These are phyloP conservation scores for Hedya salicella DNA, from an alignment of 2,888 invertebrate species.

Conservation along the genomic window DNA sequence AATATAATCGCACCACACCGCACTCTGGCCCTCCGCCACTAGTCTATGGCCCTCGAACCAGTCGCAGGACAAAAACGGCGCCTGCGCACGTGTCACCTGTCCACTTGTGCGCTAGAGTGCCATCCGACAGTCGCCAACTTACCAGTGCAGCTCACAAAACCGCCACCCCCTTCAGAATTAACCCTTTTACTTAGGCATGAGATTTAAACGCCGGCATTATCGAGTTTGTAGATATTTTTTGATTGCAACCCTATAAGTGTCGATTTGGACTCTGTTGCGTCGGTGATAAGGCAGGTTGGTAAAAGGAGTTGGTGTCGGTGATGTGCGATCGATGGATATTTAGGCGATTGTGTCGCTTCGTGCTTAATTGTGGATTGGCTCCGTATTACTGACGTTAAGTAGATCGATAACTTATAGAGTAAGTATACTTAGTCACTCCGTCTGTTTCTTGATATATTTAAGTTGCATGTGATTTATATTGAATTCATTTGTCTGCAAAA, in stretches of 20 bases:
- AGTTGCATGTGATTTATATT: too few relatives aligned
- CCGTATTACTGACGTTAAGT: neutral
- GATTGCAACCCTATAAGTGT: neutral
- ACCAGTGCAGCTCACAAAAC: neutral
- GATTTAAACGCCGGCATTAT: neutral
- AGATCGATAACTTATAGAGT: too few relatives aligned
- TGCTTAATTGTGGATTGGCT: neutral
- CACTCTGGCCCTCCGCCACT: neutral
- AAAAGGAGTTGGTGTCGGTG: neutral
- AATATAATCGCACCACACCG: constrained; percentile 2
- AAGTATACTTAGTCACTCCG: neutral
- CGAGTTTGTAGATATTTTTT: neutral
- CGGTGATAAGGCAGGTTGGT: neutral
- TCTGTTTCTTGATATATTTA: too few relatives aligned
- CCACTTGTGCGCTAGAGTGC: constrained; percentile 33
- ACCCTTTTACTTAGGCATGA: neutral
- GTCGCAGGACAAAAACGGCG: constrained; percentile 53
- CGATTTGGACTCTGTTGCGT: constrained; percentile 11
- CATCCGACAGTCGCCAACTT: too few relatives aligned
- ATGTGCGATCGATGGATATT: neutral
- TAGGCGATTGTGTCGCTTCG: neutral
- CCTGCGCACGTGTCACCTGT: constrained; percentile 77
- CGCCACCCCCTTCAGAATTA: neutral
- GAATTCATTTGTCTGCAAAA: too few relatives aligned
- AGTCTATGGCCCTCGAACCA: constrained; percentile 62